A percentile compares a stretch with the other conserved stretches of the same genome.
Evolutionary conservation across 2,797 vertebrate genomes (phyloP).

Genomic region (Melanitta fusca): DNA sequence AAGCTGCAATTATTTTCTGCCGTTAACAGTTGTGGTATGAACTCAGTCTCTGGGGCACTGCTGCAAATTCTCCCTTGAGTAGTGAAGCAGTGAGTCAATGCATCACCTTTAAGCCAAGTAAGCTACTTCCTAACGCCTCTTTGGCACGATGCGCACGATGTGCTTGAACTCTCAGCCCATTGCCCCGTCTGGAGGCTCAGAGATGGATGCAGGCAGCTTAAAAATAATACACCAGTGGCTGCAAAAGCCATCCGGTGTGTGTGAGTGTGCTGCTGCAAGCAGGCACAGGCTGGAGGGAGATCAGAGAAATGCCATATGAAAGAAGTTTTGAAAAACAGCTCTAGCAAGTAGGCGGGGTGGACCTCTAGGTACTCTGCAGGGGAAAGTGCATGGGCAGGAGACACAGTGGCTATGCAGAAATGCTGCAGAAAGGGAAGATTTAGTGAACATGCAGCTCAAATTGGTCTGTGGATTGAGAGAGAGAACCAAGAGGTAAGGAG

Average conservation of each 20-base stretch:
- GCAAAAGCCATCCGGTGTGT: accelerated
- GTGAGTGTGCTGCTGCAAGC: neutral
- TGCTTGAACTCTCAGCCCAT: neutral
- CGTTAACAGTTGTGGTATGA: neutral
- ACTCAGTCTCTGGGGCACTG: too few relatives aligned
- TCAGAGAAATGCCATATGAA: neutral
- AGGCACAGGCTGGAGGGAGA: neutral
- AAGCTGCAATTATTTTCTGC: neutral
- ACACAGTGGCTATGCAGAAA: accelerated
- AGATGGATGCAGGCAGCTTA: neutral
- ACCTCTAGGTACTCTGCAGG: neutral
- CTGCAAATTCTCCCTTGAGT: neutral
- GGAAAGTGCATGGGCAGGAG: neutral
- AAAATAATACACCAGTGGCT: accelerated
- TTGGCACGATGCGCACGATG: neutral
- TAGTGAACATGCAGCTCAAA: neutral
- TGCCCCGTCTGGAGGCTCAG: neutral
- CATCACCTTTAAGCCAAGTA: neutral
- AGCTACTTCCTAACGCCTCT: neutral
- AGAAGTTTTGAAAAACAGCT: neutral
- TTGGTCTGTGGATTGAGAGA: neutral
- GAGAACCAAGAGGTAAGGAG: neutral
- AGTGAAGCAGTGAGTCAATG: neutral
- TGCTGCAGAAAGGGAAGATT: neutral
- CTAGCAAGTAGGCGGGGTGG: neutral